Conservation (phyloP, 2,888 invertebrate genomes). For the Flabesymbios commensalis region DNA sequence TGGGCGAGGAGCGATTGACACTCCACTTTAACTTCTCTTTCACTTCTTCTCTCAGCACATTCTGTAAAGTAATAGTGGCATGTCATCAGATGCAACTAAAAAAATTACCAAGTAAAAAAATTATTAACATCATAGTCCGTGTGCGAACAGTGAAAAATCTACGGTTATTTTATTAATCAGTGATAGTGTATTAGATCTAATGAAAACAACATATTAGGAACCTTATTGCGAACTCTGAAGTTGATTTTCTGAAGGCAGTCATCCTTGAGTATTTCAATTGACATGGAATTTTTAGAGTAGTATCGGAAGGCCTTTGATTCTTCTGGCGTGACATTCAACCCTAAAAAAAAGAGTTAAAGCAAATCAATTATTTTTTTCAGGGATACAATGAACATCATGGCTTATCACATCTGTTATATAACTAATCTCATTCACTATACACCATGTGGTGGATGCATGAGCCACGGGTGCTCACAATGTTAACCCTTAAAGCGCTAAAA, state of each 20-base stretch:
- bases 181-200: no score
- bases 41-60: constrained; percentile 59
- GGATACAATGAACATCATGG: no score
- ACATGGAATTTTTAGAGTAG: constrained; percentile 57
- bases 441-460: no score
- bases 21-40: constrained; percentile 61
- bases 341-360: constrained; percentile 3
- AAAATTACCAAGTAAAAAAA: no score
- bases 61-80: constrained; percentile 32
- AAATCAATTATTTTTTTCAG: neutral
- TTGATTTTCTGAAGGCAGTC: constrained; percentile 59
- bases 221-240: constrained; percentile 60
- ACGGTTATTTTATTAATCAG: no score
- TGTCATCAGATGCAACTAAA: neutral
- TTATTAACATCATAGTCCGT: no score
- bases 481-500: no score
- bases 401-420: no score
- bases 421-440: no score
- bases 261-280: constrained; percentile 59
- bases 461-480: no score
- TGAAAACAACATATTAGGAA: no score
- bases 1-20: constrained; percentile 60
- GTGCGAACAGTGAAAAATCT: no score
- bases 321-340: constrained; percentile 42
- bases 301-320: constrained; percentile 54